These are phyloP conservation scores for Melanostoma scalare DNA, from an alignment of 2,888 invertebrate species.

Conservation along the genomic window DNA sequence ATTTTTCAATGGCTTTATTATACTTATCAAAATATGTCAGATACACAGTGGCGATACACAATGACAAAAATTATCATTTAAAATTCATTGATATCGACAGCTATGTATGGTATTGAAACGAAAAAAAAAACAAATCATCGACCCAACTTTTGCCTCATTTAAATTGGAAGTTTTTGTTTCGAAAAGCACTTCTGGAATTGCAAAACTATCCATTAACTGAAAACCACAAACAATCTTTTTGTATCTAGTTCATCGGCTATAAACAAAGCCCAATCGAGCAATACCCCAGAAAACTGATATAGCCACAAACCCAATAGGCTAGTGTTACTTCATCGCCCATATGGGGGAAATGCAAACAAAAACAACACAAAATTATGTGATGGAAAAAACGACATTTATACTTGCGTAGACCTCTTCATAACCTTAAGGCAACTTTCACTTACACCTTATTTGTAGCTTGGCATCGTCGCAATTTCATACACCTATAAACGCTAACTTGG, in stretches of 20 bases:
- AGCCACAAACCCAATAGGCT: conserved; percentile 48
- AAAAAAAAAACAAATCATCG: too few species aligned
- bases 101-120: too few species aligned
- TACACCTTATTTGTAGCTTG: conserved; percentile 22
- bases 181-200: not conserved
- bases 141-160: too few species aligned
- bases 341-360: conserved; percentile 52
- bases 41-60: too few species aligned
- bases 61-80: too few species aligned
- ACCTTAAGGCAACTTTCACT: conserved; percentile 66
- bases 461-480: conserved; percentile 30
- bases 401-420: conserved; percentile 15
- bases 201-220: not conserved
- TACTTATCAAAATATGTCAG: too few species aligned
- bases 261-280: conserved; percentile 48
- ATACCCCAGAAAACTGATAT: conserved; percentile 43
- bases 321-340: conserved; percentile 56
- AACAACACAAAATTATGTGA: conserved; percentile 29
- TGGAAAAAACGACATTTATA: conserved; percentile 18
- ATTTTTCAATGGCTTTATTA: too few species aligned
- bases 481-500: conserved; percentile 33
- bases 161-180: too few species aligned
- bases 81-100: too few species aligned
- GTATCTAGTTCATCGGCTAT: conserved; percentile 15
- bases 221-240: conserved; percentile 6